Evolutionary conservation across 1,140 invertebrate genomes (phyloP), one percentile per base, ranked within the genome.

Genomic region (Drosophila watanabei): DNA sequence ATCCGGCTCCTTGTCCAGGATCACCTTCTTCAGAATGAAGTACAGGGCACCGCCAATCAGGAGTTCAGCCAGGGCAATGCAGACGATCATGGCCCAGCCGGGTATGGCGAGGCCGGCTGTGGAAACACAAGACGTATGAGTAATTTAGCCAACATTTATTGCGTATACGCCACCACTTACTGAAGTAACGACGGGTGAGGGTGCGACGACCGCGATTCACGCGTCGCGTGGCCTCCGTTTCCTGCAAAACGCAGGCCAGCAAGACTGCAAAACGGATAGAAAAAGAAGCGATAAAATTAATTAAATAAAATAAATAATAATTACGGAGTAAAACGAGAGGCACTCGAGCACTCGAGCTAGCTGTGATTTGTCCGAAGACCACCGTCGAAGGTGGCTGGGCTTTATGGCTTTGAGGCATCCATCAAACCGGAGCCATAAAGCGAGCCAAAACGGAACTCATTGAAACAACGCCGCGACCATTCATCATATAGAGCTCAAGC

Each of bases 171-270:
- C 18, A 68, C 24, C 35, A 81, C 96, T 96, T 94, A 97, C 96
- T 94, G 76, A 96, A 96, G 88, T 97, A 97, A 70, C 94, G 95
- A 46, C 96, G 95, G 0, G 95, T 97, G 75, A 97, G 94, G 8
- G 96, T 95, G 93, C 96, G 96, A 69, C 96, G 94, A 60, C 96
- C 96, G 75, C 95, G 94, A 39, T 97, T 93, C 88, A 97, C 96
- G 93, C 96, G 97, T 82, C 96, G 94, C 87, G 96, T 94, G 14
- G 95, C 96, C 93, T 97, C 96, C 32, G 94, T 94, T 93, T 96
- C 96, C 79, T 95, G 94, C 72, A 95, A 93, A 6, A 95, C 94
- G 11, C 95, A 94, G 35, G 95, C 95, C 51, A 87, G 49, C 41
- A 91, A 61, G 41, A 90, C 87, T 91, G 66, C 28, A 63, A 89